A percentile compares a stretch with the other conserved stretches of the same genome.
phyloP scores from a whole-genome alignment of 1,140 invertebrate species.

The Heliconius himera region DNA sequence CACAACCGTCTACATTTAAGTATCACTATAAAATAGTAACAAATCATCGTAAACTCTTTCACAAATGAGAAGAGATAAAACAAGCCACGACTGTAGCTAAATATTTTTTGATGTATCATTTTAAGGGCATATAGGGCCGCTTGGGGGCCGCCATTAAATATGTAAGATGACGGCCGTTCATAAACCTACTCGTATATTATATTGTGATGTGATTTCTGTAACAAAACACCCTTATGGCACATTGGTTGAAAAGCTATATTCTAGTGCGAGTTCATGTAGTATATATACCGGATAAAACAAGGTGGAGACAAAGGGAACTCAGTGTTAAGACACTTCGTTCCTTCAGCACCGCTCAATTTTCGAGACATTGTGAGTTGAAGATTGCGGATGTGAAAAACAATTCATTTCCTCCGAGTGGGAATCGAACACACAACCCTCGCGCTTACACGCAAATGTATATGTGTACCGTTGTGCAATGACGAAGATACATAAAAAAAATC shows the following conservation, averaged over 20 bases:
- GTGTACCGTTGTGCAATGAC: too few species aligned
- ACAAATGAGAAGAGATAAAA: slow-evolving; percentile 5
- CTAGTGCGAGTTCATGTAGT: neutral
- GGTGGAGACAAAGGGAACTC: neutral
- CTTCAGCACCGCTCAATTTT: neutral
- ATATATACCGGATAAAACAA: neutral
- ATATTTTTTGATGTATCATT: slow-evolving; percentile 13
- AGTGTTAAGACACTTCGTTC: neutral
- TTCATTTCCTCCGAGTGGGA: too few species aligned
- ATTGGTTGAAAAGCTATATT: neutral
- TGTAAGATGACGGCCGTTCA: neutral
- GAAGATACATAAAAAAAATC: too few species aligned
- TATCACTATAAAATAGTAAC: neutral
- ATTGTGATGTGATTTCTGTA: neutral
- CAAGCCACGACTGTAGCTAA: neutral
- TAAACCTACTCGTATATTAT: neutral
- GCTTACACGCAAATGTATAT: too few species aligned
- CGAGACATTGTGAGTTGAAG: too few species aligned
- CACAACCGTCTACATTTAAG: too few species aligned
- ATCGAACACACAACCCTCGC: too few species aligned
- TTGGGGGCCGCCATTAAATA: neutral
- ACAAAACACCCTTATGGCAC: neutral
- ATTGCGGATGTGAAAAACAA: too few species aligned
- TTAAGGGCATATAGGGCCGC: neutral
- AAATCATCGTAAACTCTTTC: neutral